phyloP scores from a whole-genome alignment of 1,140 invertebrate species.

The Coenobita brevimanus region DNA sequence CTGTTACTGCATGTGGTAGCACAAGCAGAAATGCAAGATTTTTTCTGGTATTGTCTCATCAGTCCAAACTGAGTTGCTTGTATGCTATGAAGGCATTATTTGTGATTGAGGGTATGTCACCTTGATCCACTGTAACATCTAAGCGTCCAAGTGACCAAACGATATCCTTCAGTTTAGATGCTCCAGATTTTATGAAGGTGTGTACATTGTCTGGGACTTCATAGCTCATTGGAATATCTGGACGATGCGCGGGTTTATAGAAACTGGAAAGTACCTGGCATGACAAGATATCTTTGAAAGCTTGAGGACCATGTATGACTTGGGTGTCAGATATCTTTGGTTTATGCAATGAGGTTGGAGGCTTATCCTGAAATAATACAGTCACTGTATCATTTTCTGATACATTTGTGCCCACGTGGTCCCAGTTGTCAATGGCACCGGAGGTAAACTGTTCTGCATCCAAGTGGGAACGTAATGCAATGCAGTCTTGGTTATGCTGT shows the following conservation, averaged over 20 bases:
- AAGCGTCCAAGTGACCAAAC: slow-evolving; percentile 2
- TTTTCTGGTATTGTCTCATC: slow-evolving; percentile 15
- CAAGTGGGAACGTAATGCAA: background rate
- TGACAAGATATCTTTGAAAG: slow-evolving; percentile 31
- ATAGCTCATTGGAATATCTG: background rate
- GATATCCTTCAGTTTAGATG: slow-evolving; percentile 21
- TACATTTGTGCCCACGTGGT: slow-evolving; percentile 13
- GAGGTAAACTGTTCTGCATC: slow-evolving; percentile 34
- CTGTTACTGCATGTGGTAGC: slow-evolving; percentile 12
- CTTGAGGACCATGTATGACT: slow-evolving; percentile 19
- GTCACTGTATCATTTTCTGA: slow-evolving; percentile 26
- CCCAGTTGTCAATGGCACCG: slow-evolving; percentile 17
- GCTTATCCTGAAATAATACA: slow-evolving; percentile 33
- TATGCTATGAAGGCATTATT: background rate
- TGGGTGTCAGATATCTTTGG: slow-evolving; percentile 18
- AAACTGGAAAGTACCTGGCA: slow-evolving; percentile 24
- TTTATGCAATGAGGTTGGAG: slow-evolving; percentile 16
- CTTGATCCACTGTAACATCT: background rate
- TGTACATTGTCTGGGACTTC: background rate
- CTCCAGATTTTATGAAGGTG: background rate
- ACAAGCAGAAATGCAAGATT: background rate
- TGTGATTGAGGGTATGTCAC: background rate
- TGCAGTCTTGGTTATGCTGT: slow-evolving; percentile 11
- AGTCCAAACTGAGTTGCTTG: slow-evolving; percentile 32
- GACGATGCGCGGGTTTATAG: background rate